A percentile compares a stretch with the other conserved stretches of the same genome.
phyloP scores from a whole-genome alignment of 2,797 vertebrate species.

The Mus caroli region DNA sequence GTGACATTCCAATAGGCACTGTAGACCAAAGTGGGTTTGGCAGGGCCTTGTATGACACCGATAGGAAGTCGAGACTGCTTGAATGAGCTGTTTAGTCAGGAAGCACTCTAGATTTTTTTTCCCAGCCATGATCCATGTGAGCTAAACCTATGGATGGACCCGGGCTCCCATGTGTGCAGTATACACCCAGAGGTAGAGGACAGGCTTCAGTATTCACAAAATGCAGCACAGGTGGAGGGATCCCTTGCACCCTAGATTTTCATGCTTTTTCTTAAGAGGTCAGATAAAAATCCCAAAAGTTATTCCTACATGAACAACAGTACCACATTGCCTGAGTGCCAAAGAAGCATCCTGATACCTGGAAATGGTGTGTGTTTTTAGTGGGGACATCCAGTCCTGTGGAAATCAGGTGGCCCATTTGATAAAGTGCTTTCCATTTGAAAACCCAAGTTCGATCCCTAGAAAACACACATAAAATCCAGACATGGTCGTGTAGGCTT shows the following conservation, averaged over 20 bases:
- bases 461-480: neutral
- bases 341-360: neutral
- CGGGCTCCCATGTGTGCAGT: fast-evolving
- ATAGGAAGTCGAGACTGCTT: neutral
- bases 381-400: neutral
- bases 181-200: fast-evolving
- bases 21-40: neutral
- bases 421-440: too few species aligned
- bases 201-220: neutral
- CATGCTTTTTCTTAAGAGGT: slow-evolving; percentile 21
- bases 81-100: slow-evolving; percentile 26
- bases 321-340: neutral
- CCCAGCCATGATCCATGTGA: neutral
- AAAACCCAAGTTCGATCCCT: neutral
- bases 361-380: neutral
- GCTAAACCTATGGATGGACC: neutral
- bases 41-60: neutral
- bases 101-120: neutral
- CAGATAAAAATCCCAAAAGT: neutral
- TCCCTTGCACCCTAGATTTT: neutral
- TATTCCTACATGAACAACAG: neutral
- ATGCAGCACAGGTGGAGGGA: neutral
- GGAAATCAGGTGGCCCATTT: neutral
- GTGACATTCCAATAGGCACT: neutral
- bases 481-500: neutral